phyloP scores from a whole-genome alignment of 92 coral and sea anemone species.

The Parazoanthus darwini region DNA sequence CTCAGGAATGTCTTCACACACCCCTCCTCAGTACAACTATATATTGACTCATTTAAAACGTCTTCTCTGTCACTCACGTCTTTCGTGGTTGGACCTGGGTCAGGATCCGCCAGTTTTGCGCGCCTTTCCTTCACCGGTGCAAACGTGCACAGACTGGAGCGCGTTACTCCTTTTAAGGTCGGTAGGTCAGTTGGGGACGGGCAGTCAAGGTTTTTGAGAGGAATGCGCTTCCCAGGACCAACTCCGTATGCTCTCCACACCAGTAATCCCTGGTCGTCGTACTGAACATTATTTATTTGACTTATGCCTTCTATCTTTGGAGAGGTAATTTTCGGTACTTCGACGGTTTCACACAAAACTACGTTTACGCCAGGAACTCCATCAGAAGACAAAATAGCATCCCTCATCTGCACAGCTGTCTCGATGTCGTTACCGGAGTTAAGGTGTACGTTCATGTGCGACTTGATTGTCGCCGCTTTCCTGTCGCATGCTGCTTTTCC shows the following conservation, averaged over 20 bases:
- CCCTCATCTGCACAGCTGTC: slow-evolving; percentile 48
- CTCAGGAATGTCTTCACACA: slow-evolving; percentile 60
- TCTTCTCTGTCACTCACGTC: slow-evolving; percentile 6
- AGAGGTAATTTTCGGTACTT: slow-evolving; percentile 13
- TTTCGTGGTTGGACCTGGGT: neutral
- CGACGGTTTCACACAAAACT: slow-evolving; percentile 1
- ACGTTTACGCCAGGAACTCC: slow-evolving; percentile 45
- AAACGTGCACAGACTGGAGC: slow-evolving; percentile 3
- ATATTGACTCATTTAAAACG: slow-evolving; percentile 20
- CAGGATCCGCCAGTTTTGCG: neutral
- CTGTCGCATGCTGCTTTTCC: slow-evolving; percentile 54
- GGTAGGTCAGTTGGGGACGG: neutral
- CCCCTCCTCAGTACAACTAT: slow-evolving; percentile 64
- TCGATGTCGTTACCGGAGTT: slow-evolving; percentile 46
- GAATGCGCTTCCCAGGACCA: slow-evolving; percentile 7
- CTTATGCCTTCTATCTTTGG: slow-evolving; percentile 38
- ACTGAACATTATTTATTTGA: slow-evolving; percentile 19
- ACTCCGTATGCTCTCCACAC: slow-evolving; percentile 7
- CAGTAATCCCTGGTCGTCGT: slow-evolving; percentile 11
- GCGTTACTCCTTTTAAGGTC: slow-evolving; percentile 11
- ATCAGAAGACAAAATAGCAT: slow-evolving; percentile 46
- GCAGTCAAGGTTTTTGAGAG: neutral
- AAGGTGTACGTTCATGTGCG: slow-evolving; percentile 53
- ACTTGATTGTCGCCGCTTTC: slow-evolving; percentile 52
- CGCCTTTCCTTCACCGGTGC: slow-evolving; percentile 22